phyloP scores from a whole-genome alignment of 2,797 vertebrate genomes.

The Lagodon rhomboides region DNA sequence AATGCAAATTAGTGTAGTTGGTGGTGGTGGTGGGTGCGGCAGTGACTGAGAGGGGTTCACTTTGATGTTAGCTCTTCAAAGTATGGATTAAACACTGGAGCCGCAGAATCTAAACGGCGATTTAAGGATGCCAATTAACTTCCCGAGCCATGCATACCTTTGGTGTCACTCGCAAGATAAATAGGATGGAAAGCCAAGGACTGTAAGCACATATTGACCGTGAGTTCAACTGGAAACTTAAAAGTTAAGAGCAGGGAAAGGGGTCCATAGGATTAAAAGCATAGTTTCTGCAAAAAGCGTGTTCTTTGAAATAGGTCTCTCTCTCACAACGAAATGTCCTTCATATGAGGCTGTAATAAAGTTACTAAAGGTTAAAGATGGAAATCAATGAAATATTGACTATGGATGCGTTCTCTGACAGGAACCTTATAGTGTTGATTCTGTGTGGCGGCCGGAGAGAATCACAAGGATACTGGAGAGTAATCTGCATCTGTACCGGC shows the following conservation, averaged over 20 bases:
- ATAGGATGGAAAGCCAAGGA: background rate
- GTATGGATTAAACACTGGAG: constrained; percentile 29
- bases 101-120: constrained; percentile 16
- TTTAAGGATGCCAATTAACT: constrained; percentile 20
- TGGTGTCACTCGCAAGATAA: background rate
- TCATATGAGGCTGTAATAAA: constrained; percentile 5
- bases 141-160: constrained; percentile 2
- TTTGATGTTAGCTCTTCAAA: constrained; percentile 45
- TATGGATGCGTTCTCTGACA: constrained; percentile 12
- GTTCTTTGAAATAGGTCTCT: background rate
- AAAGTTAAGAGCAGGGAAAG: background rate
- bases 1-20: constrained; percentile 46
- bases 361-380: background rate
- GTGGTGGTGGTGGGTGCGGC: constrained; percentile 12
- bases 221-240: background rate
- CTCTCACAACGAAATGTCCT: background rate
- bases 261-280: background rate
- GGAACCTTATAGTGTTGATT: constrained; percentile 1
- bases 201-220: background rate
- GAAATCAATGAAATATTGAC: constrained; percentile 15
- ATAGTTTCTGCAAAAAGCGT: background rate
- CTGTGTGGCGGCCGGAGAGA: background rate
- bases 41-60: constrained; percentile 27
- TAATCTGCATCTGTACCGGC: background rate
- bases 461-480: background rate